Base-by-base conservation (phyloP, 2,888 invertebrate genomes). In the Panopea generosa region DNA sequence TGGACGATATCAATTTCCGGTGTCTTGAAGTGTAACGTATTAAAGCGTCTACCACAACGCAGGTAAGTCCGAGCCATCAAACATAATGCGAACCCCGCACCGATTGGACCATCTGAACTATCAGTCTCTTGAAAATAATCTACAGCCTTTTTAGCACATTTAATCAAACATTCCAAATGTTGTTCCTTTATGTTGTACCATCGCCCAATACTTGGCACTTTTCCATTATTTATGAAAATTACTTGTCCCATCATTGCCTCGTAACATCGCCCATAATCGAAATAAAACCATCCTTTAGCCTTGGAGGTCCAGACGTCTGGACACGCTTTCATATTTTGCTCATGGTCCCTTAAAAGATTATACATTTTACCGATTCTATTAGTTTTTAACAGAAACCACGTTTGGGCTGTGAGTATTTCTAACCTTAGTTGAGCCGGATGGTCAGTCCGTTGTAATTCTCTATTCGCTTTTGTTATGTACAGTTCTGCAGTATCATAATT, bases 251-350 rank as follows among this genome's bases (percentile, higher is more conserved):
- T 24, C 55, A 55, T 55, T 11, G 55, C 55, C 18, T 16, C 33
- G 24, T 33, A 52, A 22, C 29, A 62, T 16, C 62, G 50, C 11
- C 40, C 38, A 38, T 33, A 57, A 18, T 57, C 57, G 16, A n/a
- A 43, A 57, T 57, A 57, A 33, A 61, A 61, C 61, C 61, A 61
- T 6, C 61, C 61, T 20, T 26, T 22, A 14, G 61, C 61, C 20
- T 18, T 61, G 11, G 11, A 22, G 11, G 61, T n/a, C 61, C 61
- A 61, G 2, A 16, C 22, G 26, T n/a, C 49, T 7, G 61, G 61
- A 24, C 26, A 26, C 11, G 14, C n/a, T 43, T 40, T 43, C 26
- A 47, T 43, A 47, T 26, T 18, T 24, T 62, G 62, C 33, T 62
- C 62, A 29, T 50, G 2, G 20, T 62, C 33, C 20, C 38, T 24